phyloP scores from a whole-genome alignment of 2,797 vertebrate species.

The Rhabdomys pumilio region DNA sequence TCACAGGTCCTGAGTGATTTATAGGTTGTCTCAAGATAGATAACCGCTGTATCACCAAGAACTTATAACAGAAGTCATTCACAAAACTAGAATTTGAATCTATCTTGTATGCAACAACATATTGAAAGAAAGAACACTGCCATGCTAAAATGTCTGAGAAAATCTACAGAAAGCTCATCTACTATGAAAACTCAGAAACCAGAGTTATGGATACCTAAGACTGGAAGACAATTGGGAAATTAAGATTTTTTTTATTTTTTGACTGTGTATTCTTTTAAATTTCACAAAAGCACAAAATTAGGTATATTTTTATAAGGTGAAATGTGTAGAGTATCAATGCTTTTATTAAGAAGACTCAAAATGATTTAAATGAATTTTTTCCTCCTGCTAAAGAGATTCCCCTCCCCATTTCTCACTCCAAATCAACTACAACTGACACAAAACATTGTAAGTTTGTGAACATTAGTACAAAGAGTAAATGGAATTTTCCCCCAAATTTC shows the following conservation, averaged over 20 bases:
- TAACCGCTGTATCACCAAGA: background rate
- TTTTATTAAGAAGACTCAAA: background rate
- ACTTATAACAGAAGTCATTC: too few species aligned
- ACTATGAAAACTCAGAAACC: background rate
- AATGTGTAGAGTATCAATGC: background rate
- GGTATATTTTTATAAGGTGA: background rate
- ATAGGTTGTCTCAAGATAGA: too few species aligned
- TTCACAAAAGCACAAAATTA: background rate
- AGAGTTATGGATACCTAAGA: background rate
- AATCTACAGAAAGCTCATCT: background rate
- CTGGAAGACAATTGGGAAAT: background rate
- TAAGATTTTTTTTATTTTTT: background rate
- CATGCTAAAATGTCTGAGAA: background rate
- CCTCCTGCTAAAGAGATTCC: background rate
- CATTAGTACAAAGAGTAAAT: background rate
- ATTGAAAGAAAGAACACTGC: background rate
- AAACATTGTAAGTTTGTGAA: background rate
- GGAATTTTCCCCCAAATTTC: background rate
- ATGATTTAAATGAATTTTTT: background rate
- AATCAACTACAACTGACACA: background rate
- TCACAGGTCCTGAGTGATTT: background rate
- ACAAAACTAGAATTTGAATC: background rate
- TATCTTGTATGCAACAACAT: background rate
- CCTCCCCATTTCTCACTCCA: background rate
- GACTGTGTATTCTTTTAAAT: background rate